A percentile compares a stretch with the other conserved stretches of the same genome.
These are phyloP conservation scores for Bombus consobrinus DNA, from an alignment of 1,140 invertebrate genomes.

Conservation along the genomic window DNA sequence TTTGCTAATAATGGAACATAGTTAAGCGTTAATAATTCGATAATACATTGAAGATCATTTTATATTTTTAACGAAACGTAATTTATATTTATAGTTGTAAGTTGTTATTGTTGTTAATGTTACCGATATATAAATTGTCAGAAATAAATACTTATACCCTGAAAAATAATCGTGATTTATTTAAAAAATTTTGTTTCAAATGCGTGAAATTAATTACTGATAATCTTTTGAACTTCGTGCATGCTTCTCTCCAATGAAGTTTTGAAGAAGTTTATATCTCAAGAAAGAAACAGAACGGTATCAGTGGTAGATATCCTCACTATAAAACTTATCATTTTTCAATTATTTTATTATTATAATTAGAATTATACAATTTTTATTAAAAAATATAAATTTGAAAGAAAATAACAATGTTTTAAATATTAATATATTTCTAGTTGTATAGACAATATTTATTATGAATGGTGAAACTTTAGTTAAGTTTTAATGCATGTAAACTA, in stretches of 20 bases:
- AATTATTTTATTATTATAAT: background rate
- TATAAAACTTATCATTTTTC: background rate
- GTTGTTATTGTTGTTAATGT: background rate
- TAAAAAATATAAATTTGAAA: background rate
- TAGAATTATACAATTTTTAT: background rate
- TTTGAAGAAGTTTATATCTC: background rate
- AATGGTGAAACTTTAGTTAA: background rate
- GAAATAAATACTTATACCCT: background rate
- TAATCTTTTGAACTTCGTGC: constrained; percentile 26
- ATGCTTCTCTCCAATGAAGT: too few species aligned
- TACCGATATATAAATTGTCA: background rate
- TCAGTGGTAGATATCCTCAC: background rate
- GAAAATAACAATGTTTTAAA: background rate
- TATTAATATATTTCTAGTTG: constrained; percentile 17
- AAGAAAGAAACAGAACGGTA: background rate
- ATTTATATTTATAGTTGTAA: background rate
- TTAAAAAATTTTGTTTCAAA: background rate
- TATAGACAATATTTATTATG: constrained; percentile 11
- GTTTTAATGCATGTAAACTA: background rate
- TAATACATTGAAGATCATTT: background rate
- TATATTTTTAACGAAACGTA: background rate
- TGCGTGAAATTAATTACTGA: background rate
- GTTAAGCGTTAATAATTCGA: background rate
- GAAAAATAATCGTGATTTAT: background rate
- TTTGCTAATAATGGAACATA: background rate